phyloP scores from a whole-genome alignment of 2,797 vertebrate species.

The Rallus crepitans region DNA sequence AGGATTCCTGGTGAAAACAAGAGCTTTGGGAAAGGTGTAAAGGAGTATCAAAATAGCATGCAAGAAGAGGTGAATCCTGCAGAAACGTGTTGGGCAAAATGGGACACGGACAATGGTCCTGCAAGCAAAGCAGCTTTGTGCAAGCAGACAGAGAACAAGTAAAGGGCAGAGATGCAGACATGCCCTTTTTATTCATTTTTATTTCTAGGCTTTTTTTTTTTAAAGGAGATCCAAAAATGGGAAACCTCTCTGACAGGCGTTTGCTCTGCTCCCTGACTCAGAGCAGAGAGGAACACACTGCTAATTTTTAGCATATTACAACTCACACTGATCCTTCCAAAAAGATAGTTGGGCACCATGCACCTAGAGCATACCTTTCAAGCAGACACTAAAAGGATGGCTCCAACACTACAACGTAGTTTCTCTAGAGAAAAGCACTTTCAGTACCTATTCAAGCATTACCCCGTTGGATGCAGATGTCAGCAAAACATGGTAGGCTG shows the following conservation, averaged over 20 bases:
- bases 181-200: too few relatives aligned
- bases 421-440: slow-evolving; percentile 48
- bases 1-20: background rate
- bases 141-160: background rate
- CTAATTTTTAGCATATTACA: background rate
- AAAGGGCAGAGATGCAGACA: background rate
- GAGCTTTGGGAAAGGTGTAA: background rate
- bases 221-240: background rate
- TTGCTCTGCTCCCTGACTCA: background rate
- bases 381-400: background rate
- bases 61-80: background rate
- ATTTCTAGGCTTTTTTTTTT: background rate
- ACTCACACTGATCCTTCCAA: background rate
- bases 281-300: background rate
- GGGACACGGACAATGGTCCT: background rate
- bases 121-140: background rate
- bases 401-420: slow-evolving; percentile 35
- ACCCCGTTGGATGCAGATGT: slow-evolving; percentile 53
- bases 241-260: background rate
- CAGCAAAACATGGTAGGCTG: slow-evolving; percentile 45
- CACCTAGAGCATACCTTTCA: slow-evolving; percentile 20
- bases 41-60: background rate
- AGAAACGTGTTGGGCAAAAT: rapidly evolving
- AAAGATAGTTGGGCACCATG: background rate
- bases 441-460: slow-evolving; percentile 47